Conservation (phyloP, 2,888 invertebrate genomes). For the Miltochrista miniata region DNA sequence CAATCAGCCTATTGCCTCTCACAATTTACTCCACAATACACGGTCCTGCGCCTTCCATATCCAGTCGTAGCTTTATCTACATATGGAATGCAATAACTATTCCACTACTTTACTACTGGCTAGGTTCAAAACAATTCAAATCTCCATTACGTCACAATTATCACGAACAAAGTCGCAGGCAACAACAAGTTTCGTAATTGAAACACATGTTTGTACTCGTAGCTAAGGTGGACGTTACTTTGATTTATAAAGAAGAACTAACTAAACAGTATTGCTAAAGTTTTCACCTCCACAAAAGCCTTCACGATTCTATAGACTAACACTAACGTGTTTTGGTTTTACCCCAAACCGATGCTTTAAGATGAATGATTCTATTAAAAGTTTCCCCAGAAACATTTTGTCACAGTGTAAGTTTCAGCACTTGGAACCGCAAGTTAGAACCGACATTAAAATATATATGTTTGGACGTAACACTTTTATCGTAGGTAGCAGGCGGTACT, state of each 20-base stretch:
- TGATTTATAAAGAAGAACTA: neutral
- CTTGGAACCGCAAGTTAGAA: conserved; percentile 7
- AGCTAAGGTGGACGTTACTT: neutral
- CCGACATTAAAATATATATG: conserved; percentile 38
- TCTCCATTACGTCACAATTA: no score
- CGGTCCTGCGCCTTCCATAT: no score
- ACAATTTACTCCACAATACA: no score
- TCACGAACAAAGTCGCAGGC: no score
- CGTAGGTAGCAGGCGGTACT: conserved; percentile 50
- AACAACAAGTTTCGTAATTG: no score
- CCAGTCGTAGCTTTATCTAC: no score
- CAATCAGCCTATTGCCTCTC: no score
- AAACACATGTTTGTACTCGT: no score
- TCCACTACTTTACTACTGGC: no score
- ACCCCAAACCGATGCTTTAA: conserved; percentile 1
- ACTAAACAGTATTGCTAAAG: neutral
- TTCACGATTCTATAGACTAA: neutral
- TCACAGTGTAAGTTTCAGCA: conserved; percentile 11
- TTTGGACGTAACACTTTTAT: conserved; percentile 57
- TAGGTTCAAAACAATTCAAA: no score
- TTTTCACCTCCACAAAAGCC: conserved; percentile 2
- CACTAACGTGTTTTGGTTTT: conserved; percentile 3
- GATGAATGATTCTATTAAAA: conserved; percentile 14
- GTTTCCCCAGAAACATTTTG: conserved; percentile 9
- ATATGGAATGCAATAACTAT: no score